phyloP scores from a whole-genome alignment of 2,797 vertebrate genomes.

The Lindbergichthys nudifrons region DNA sequence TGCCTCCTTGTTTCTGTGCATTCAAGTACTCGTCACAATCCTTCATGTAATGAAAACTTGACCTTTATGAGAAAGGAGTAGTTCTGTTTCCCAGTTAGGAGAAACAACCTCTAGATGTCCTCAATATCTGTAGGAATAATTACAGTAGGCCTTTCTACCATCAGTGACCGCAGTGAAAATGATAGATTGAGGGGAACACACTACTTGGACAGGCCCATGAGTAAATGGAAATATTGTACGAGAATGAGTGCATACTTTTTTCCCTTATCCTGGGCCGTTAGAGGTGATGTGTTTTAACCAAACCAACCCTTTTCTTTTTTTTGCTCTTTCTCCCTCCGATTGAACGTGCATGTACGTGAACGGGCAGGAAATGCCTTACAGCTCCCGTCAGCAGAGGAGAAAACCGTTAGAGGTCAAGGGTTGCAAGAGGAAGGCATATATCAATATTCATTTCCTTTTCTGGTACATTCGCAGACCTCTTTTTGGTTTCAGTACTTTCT shows the following conservation, averaged over 20 bases:
- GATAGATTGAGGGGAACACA: conserved; percentile 79
- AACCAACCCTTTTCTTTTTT: conserved; percentile 58
- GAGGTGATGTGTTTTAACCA: conserved; percentile 43
- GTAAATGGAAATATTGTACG: conserved; percentile 82
- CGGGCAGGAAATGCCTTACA: conserved; percentile 78
- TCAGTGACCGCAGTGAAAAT: conserved; percentile 78
- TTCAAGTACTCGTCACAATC: conserved; percentile 43
- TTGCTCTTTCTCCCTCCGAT: conserved; percentile 52
- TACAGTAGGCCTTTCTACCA: conserved; percentile 70
- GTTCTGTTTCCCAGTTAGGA: conserved; percentile 64
- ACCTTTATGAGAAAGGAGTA: conserved; percentile 52
- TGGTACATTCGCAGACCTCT: conserved; percentile 72
- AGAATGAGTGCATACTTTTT: conserved; percentile 78
- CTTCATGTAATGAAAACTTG: conserved; percentile 48
- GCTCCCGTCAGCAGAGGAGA: conserved; percentile 70
- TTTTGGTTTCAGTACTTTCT: conserved; percentile 63
- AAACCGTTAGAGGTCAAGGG: conserved; percentile 74
- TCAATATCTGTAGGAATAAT: conserved; percentile 81
- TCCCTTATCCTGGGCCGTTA: conserved; percentile 58
- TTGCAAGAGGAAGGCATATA: conserved; percentile 73
- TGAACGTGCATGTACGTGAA: conserved; percentile 60
- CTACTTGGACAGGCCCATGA: conserved; percentile 76
- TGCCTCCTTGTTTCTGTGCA: conserved; percentile 43
- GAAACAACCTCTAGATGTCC: conserved; percentile 77
- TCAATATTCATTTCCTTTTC: conserved; percentile 82